Evolutionary conservation across 35 echinoderm and acorn worm species (phyloP).

Genomic region (Lytechinus variegatus): DNA sequence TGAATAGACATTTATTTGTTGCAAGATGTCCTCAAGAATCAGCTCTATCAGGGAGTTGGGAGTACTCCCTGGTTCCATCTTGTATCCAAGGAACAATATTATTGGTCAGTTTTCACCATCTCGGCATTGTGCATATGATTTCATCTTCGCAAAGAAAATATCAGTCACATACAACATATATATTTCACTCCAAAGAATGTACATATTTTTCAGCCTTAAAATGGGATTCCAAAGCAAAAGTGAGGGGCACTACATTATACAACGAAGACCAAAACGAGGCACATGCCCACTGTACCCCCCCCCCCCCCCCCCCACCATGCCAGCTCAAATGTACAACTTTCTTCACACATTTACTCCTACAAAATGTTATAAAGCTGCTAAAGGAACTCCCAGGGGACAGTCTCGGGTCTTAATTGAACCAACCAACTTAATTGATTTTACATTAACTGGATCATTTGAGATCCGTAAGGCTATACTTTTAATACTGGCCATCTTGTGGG

Average conservation of each 20-base stretch:
- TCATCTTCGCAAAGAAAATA: too few species aligned
- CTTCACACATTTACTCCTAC: background rate
- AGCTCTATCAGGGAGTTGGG: background rate
- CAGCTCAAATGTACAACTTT: background rate
- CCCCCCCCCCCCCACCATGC: too few species aligned
- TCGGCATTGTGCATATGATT: background rate
- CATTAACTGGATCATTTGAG: background rate
- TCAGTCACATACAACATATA: too few species aligned
- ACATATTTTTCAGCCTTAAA: too few species aligned
- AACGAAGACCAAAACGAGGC: too few species aligned
- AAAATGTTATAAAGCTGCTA: background rate
- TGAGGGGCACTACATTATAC: too few species aligned
- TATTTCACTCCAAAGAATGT: too few species aligned
- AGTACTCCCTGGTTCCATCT: too few species aligned
- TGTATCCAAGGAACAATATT: too few species aligned
- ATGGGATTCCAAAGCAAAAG: too few species aligned
- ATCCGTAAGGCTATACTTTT: background rate
- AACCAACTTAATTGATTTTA: slow-evolving; percentile 17
- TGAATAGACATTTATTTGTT: background rate
- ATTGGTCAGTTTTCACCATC: too few species aligned
- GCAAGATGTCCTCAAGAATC: background rate
- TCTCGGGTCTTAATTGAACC: background rate
- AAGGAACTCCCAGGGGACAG: background rate
- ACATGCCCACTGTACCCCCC: too few species aligned
- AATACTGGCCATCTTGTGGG: background rate